Evolutionary conservation across 2,797 vertebrate species (phyloP).

Genomic region (Melanotaenia parkinsoni): DNA sequence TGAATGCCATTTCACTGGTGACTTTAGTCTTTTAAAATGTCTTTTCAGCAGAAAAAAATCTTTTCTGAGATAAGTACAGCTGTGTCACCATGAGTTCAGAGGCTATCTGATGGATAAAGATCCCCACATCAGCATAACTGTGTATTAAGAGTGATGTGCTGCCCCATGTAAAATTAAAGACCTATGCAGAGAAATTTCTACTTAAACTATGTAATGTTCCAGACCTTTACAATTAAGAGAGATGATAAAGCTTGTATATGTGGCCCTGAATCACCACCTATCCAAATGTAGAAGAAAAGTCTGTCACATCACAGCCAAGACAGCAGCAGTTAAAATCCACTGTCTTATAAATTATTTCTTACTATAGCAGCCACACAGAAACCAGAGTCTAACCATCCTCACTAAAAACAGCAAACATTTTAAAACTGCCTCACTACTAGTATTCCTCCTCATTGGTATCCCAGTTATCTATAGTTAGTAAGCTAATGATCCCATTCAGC

Average conservation of each 20-base stretch:
- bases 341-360: slow-evolving; percentile 28
- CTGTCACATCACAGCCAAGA: slow-evolving; percentile 23
- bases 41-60: neutral
- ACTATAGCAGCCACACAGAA: slow-evolving; percentile 29
- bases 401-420: slow-evolving; percentile 49
- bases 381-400: slow-evolving; percentile 49
- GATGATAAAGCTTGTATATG: neutral
- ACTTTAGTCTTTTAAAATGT: neutral
- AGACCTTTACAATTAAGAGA: neutral
- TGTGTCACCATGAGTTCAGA: neutral
- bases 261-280: slow-evolving; percentile 1
- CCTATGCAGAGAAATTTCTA: neutral
- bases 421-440: slow-evolving; percentile 41
- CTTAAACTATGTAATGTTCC: neutral
- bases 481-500: slow-evolving; percentile 70
- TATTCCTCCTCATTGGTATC: slow-evolving; percentile 53
- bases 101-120: neutral
- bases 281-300: neutral
- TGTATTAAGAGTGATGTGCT: neutral
- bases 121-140: neutral
- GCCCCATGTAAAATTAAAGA: neutral
- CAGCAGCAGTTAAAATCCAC: slow-evolving; percentile 16
- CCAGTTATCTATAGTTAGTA: slow-evolving; percentile 55
- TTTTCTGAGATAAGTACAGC: neutral
- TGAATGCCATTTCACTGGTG: neutral